Conservation (phyloP, 2,113 vertebrate genomes). For the Hystrix brachyura region DNA sequence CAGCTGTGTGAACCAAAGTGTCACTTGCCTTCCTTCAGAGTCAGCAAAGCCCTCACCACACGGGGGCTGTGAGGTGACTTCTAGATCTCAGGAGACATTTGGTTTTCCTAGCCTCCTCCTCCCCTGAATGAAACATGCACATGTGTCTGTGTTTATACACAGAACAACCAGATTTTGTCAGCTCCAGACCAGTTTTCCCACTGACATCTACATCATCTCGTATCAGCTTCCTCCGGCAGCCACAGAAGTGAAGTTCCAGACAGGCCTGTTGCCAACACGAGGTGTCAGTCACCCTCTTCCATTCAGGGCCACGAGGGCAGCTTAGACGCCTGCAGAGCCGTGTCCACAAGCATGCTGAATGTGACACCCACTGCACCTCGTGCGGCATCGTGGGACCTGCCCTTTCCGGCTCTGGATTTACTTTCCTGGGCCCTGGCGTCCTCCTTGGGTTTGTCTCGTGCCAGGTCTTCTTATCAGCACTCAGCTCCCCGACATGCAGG, state of each 20-base stretch:
- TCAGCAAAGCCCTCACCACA: neutral
- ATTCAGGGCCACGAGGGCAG: neutral
- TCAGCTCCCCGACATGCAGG: neutral
- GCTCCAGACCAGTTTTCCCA: neutral
- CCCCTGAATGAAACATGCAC: neutral
- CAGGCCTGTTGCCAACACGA: neutral
- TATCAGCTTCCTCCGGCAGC: neutral
- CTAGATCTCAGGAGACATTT: neutral
- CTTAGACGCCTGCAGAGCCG: neutral
- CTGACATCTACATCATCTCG: neutral
- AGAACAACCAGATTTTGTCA: neutral
- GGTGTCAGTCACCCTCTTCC: neutral
- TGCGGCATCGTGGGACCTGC: too few relatives aligned
- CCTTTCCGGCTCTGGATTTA: neutral
- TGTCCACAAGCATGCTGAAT: accelerated
- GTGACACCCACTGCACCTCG: neutral
- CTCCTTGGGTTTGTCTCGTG: neutral
- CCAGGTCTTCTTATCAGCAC: neutral
- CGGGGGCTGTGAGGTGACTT: neutral
- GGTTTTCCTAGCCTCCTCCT: neutral
- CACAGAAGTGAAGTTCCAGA: neutral
- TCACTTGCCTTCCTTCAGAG: neutral
- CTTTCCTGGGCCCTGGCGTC: too few relatives aligned
- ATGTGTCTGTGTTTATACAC: neutral
- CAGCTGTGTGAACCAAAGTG: neutral